These are phyloP conservation scores for Trissolcus japonicus DNA, from an alignment of 2,888 invertebrate species.

Conservation along the genomic window DNA sequence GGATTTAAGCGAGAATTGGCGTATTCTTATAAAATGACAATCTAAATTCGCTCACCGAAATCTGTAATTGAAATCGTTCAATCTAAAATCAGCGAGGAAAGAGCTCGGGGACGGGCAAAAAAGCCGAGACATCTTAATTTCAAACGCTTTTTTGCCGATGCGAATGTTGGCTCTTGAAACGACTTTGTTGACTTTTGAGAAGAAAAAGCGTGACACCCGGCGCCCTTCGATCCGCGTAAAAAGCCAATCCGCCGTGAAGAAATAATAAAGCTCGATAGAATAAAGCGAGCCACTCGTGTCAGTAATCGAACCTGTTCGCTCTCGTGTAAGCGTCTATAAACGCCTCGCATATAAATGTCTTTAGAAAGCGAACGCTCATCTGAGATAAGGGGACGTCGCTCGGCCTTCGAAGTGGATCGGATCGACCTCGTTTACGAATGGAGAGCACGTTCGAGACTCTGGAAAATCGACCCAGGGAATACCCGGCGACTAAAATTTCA, in stretches of 20 bases:
- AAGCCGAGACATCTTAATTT: no score
- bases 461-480: conserved; percentile 34
- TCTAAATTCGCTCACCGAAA: no score
- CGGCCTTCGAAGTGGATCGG: conserved; percentile 44
- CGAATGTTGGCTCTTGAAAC: neutral
- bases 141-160: no score
- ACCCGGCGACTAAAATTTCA: conserved; percentile 19
- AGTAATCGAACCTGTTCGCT: conserved; percentile 51
- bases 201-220: conserved; percentile 20
- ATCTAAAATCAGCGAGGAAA: no score
- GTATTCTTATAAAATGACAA: no score
- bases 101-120: no score
- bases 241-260: conserved; percentile 33
- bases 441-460: conserved; percentile 30
- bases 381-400: conserved; percentile 47
- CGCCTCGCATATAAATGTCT: conserved; percentile 51
- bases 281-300: conserved; percentile 40
- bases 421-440: conserved; percentile 49
- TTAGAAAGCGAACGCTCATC: conserved; percentile 51
- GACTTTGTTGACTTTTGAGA: conserved; percentile 27
- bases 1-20: no score
- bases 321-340: conserved; percentile 49
- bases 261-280: conserved; percentile 47
- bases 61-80: no score
- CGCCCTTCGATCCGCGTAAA: conserved; percentile 19